Conservation (phyloP, 2,113 vertebrate genomes). For the Antennarius striatus region DNA sequence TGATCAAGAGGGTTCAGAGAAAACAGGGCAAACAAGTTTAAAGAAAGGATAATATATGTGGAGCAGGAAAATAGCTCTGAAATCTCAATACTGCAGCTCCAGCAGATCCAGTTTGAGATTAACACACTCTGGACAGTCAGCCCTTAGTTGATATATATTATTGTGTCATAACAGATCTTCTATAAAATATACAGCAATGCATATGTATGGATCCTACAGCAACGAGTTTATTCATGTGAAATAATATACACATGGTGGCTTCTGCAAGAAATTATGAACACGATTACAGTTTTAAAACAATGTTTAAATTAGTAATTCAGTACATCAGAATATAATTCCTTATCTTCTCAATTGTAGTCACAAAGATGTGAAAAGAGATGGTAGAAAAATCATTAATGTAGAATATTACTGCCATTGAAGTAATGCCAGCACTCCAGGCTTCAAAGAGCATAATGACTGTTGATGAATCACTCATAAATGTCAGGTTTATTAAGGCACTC, state of each 20-base stretch:
- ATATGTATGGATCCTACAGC: no score
- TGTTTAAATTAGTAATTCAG: no score
- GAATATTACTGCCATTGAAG: slow-evolving; percentile 16
- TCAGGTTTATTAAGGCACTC: slow-evolving; percentile 41
- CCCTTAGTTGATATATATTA: no score
- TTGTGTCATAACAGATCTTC: no score
- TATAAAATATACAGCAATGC: no score
- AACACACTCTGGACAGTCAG: no score
- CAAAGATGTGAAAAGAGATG: not conserved
- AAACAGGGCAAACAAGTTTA: not conserved
- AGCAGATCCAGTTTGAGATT: no score
- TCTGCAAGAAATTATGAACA: not conserved
- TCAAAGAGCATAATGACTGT: slow-evolving; percentile 33
- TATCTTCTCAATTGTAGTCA: not conserved
- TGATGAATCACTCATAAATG: slow-evolving; percentile 31
- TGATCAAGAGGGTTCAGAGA: no score
- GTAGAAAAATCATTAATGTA: not conserved
- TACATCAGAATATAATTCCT: not conserved
- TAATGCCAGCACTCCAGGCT: slow-evolving; percentile 10
- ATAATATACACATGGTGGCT: no score
- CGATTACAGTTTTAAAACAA: not conserved
- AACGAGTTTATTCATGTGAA: no score
- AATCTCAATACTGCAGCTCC: no score
- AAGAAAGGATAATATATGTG: not conserved
- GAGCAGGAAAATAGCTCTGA: no score